Base-by-base conservation (phyloP, 1,140 invertebrate genomes). In the Drosophila lacertosa region DNA sequence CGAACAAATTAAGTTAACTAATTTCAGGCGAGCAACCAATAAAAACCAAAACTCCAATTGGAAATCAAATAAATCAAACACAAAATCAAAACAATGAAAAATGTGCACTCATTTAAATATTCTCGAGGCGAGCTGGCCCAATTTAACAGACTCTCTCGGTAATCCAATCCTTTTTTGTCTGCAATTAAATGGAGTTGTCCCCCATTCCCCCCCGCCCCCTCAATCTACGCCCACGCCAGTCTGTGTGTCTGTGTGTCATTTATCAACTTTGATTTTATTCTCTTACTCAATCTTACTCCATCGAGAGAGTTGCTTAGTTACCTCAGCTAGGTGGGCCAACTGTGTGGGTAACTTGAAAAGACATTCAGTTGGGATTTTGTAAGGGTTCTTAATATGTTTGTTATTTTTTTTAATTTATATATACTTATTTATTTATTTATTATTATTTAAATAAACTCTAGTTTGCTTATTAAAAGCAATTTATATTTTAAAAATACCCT, bases 1-100 rank as follows among this genome's bases (percentile, higher is more conserved):
- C 47, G 55, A 40, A 35, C 69, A 60, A 67, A 70, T 74, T 45
- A 81, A 81, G 73, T 74, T 68, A 35, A 77, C 82, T 81, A 86
- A 74, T 84, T 74, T 39, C 29, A 13, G 62, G 7, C 59, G 74
- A 37, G 66, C 18, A n/a, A n/a, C 42, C 67, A 60, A 86, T 74
- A 77, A 81, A 81, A 77, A 55, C 53, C 26, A 47, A 79, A 66
- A 57, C 26, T 55, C 37, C 37, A 76, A 63, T 62, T 40, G 37
- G 58, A 59, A 70, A 29, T 51, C 48, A 40, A 50, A 77, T 74
- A 84, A 86, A 86, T 70, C 65, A 77, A 18, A 48, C 7, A 13
- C 40, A 68, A 71, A 78, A 82, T 69, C 47, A 62, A 76, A 86
- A 55, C 26, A 86, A 62, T 64, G 50, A 54, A 78, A 75, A 45